A percentile compares a stretch with the other conserved stretches of the same genome.
These are phyloP conservation scores for Platorchestia sp. DNA, from an alignment of 1,140 invertebrate genomes.

Conservation along the genomic window DNA sequence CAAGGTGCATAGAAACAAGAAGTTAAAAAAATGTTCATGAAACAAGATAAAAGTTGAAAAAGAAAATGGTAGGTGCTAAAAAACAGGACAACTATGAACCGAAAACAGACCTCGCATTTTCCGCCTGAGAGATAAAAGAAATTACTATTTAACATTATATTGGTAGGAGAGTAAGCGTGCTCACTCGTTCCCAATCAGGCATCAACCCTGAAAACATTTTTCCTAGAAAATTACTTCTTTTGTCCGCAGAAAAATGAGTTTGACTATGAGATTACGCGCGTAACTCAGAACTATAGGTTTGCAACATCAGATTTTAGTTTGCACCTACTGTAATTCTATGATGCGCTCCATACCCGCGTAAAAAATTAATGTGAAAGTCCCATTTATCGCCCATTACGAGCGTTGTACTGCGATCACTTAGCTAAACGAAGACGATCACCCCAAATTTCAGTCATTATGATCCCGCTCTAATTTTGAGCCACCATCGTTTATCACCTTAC, in stretches of 20 bases:
- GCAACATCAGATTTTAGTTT: background rate
- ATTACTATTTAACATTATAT: background rate
- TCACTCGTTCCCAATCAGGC: background rate
- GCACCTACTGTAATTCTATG: background rate
- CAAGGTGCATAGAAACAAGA: no score
- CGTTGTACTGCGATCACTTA: background rate
- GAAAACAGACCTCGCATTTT: no score
- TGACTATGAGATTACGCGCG: background rate
- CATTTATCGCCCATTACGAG: background rate
- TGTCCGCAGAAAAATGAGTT: background rate
- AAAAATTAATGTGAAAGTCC: background rate
- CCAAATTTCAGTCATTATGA: slow-evolving; percentile 14
- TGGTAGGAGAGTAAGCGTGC: background rate
- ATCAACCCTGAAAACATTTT: background rate
- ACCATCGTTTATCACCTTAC: background rate
- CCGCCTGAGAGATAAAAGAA: background rate
- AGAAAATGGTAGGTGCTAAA: no score
- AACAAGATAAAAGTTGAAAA: no score
- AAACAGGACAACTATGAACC: no score
- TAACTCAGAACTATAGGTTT: background rate
- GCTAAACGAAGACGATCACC: background rate
- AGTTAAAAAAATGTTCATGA: no score
- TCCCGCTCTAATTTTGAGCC: background rate
- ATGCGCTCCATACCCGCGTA: background rate
- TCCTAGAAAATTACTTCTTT: background rate